A percentile compares a stretch with the other conserved stretches of the same genome.
Evolutionary conservation across 2,113 vertebrate species (phyloP).

Genomic region (Riparia riparia): DNA sequence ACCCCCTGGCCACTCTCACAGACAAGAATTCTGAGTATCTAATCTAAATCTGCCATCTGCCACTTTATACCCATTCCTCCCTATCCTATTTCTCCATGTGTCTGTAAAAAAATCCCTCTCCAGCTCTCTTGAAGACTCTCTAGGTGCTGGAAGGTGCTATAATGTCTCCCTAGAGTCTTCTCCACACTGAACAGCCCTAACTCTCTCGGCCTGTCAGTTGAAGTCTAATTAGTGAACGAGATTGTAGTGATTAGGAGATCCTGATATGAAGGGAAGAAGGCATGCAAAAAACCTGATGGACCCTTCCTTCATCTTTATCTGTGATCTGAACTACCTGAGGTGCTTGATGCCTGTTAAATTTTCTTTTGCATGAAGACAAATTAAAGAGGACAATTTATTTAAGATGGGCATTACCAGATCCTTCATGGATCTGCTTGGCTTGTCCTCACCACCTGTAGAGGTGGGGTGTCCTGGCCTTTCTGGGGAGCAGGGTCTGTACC

Average conservation of each 20-base stretch:
- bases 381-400: not conserved
- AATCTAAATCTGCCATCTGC: not conserved
- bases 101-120: not conserved
- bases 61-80: not conserved
- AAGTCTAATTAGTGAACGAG: not conserved
- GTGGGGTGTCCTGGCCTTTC: not conserved
- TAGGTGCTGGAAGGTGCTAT: not conserved
- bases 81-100: not conserved
- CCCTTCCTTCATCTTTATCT: not conserved
- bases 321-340: not conserved
- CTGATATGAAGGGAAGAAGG: not conserved
- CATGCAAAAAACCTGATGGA: not conserved
- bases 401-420: not conserved
- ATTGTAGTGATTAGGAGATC: not conserved
- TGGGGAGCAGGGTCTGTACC: accelerated
- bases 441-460: not conserved
- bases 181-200: not conserved
- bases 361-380: not conserved
- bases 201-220: not conserved
- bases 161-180: not conserved
- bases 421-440: not conserved
- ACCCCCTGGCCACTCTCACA: not conserved
- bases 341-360: not conserved
- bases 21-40: not conserved
- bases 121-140: not conserved